These are phyloP conservation scores for Daubentonia madagascariensis DNA, from an alignment of 2,113 vertebrate species.

Conservation along the genomic window DNA sequence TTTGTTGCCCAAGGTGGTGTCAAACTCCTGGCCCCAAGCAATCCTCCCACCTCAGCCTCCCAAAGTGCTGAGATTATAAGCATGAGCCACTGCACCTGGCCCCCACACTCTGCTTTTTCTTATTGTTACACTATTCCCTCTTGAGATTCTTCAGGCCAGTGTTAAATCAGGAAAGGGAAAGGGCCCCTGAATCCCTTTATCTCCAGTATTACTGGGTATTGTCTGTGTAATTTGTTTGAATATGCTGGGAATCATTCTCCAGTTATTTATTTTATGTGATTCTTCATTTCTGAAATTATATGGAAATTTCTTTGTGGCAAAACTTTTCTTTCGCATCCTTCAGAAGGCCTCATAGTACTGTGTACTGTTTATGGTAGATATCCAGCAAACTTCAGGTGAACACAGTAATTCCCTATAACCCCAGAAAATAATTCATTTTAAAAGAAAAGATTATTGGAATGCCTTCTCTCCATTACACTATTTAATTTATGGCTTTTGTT, in stretches of 20 bases:
- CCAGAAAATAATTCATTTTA: background rate
- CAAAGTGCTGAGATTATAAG: no score
- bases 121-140: background rate
- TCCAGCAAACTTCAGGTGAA: background rate
- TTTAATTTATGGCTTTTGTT: background rate
- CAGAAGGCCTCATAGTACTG: background rate
- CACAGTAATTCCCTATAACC: background rate
- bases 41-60: no score
- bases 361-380: background rate
- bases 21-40: no score
- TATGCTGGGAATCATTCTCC: background rate
- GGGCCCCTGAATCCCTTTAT: background rate
- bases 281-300: background rate
- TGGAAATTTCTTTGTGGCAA: background rate
- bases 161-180: background rate
- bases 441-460: no score
- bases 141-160: background rate
- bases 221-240: background rate
- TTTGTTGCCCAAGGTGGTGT: no score
- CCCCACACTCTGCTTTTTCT: no score
- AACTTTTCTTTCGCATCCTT: background rate
- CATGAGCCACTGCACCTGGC: no score
- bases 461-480: background rate
- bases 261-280: background rate
- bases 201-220: background rate